phyloP scores from a whole-genome alignment of 1,140 invertebrate species.

The Drosophila tristis region DNA sequence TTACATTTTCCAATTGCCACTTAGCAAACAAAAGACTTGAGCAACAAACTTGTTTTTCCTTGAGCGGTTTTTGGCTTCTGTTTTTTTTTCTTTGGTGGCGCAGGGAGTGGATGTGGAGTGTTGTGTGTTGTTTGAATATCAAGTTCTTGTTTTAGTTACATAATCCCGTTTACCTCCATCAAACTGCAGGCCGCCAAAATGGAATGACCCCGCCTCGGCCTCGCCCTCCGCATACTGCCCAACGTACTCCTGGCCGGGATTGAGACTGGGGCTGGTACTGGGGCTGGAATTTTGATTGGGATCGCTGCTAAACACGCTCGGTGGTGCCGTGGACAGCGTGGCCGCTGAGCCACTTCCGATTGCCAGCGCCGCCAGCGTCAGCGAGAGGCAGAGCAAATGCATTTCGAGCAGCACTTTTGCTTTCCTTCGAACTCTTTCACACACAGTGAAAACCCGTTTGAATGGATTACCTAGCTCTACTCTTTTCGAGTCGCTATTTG shows the following conservation, averaged over 20 bases:
- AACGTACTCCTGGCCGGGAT: conserved; percentile 19
- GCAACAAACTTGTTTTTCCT: conserved; percentile 67
- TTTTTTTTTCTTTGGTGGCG: conserved; percentile 9
- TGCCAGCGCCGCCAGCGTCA: conserved; percentile 50
- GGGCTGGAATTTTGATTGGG: conserved; percentile 20
- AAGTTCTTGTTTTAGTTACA: conserved; percentile 69
- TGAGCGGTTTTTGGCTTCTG: conserved; percentile 23
- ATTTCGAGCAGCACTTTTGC: conserved; percentile 37
- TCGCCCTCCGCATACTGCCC: not conserved
- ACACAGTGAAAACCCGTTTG: conserved; percentile 75
- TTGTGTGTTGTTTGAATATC: conserved; percentile 57
- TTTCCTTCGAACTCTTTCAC: conserved; percentile 28
- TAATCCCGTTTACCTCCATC: conserved; percentile 58
- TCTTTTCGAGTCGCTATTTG: conserved; percentile 26
- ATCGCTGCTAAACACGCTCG: conserved; percentile 53
- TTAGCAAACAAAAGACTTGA: conserved; percentile 65
- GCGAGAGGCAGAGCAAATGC: conserved; percentile 58
- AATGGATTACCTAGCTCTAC: conserved; percentile 59
- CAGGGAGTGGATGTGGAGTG: conserved; percentile 21
- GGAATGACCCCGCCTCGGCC: conserved; percentile 23
- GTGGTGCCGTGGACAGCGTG: conserved; percentile 56
- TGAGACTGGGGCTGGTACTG: conserved; percentile 18
- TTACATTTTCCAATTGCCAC: conserved; percentile 40
- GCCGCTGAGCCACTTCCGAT: conserved; percentile 67
- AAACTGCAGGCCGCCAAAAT: conserved; percentile 49